Percentiles rank a stretch among this genome's conserved stretches.
Conservation (phyloP, 2,888 invertebrate genomes). For the Phengaris arion region DNA sequence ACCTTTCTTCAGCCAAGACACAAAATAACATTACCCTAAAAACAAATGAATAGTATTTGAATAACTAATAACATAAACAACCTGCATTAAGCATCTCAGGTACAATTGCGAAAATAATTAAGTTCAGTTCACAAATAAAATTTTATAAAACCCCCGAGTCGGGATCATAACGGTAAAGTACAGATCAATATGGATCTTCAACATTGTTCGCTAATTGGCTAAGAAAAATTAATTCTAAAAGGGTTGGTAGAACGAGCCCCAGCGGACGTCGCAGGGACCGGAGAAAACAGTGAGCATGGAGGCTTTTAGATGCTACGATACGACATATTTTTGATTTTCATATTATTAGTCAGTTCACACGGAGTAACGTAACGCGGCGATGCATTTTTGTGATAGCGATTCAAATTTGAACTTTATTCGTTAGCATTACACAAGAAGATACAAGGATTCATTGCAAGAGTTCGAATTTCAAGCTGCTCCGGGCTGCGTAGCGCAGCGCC, state of each 20-base stretch:
- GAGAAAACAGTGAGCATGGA: constrained; percentile 55
- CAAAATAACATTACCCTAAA: not conserved
- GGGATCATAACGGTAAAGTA: constrained; percentile 35
- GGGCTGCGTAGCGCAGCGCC: too few species aligned
- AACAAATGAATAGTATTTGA: not conserved
- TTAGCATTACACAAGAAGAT: too few species aligned
- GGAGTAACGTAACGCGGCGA: too few species aligned
- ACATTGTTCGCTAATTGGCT: constrained; percentile 70
- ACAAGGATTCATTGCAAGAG: too few species aligned
- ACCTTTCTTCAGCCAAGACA: not conserved
- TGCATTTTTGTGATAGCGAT: too few species aligned
- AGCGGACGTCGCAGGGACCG: constrained; percentile 54
- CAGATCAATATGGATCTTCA: constrained; percentile 60
- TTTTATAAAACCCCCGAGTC: constrained; percentile 27
- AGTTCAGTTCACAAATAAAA: constrained; percentile 20
- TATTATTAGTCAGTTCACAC: too few species aligned
- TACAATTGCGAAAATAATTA: constrained; percentile 18
- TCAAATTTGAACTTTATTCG: too few species aligned
- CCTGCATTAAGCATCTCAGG: not conserved
- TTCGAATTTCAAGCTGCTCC: too few species aligned
- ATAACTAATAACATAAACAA: constrained; percentile 3
- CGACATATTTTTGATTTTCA: not conserved
- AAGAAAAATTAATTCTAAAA: constrained; percentile 78
- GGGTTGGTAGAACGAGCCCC: constrained; percentile 71
- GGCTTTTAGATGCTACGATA: constrained; percentile 1